Conservation (phyloP, 2,888 invertebrate genomes). For the Xylophagus ater region DNA sequence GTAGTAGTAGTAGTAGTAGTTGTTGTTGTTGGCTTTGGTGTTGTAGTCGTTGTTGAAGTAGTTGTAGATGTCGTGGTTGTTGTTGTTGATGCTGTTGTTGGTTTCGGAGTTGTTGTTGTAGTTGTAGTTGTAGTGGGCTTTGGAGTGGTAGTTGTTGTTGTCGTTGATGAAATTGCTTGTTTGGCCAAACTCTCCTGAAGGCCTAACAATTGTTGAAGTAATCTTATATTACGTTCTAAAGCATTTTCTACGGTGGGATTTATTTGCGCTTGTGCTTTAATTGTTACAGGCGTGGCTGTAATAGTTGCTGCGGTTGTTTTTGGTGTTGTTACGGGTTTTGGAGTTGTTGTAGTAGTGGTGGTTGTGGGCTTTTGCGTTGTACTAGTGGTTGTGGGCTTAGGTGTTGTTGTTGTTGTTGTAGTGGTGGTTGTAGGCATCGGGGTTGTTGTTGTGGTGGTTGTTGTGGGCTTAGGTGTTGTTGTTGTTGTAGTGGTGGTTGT, state of each 20-base stretch:
- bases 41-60: conserved; percentile 10
- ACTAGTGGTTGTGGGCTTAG: conserved; percentile 1
- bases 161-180: conserved; percentile 26
- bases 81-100: conserved; percentile 15
- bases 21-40: conserved; percentile 10
- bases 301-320: conserved; percentile 12
- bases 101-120: conserved; percentile 24
- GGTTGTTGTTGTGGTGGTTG: conserved; percentile 21
- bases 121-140: conserved; percentile 35
- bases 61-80: conserved; percentile 6
- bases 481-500: conserved; percentile 5
- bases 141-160: conserved; percentile 37
- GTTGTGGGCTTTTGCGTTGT: conserved; percentile 7
- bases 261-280: background rate
- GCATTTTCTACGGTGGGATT: conserved; percentile 10
- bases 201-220: conserved; percentile 17
- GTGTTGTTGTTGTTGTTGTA: conserved; percentile 2
- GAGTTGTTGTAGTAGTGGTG: conserved; percentile 16
- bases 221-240: conserved; percentile 16
- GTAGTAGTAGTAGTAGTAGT: conserved; percentile 8
- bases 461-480: too few species aligned
- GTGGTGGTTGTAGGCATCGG: conserved; percentile 19
- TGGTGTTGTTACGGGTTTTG: conserved; percentile 8
- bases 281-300: conserved; percentile 9
- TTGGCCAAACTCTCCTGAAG: conserved; percentile 13